phyloP scores from a whole-genome alignment of 1,140 invertebrate species.

The Eciton burchellii region DNA sequence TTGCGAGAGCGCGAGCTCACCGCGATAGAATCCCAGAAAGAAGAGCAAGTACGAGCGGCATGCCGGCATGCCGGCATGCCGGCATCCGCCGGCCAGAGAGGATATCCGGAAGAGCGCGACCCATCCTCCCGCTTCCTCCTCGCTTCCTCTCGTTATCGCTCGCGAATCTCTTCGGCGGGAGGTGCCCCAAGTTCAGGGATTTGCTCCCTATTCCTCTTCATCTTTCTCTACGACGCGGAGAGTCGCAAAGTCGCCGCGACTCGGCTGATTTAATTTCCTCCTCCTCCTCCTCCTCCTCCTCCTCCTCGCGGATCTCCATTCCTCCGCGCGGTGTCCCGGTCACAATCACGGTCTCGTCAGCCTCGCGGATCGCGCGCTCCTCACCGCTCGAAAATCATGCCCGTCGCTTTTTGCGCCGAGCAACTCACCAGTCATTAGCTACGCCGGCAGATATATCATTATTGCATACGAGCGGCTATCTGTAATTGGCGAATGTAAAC shows the following conservation, averaged over 20 bases:
- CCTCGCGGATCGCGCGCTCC: conserved; percentile 32
- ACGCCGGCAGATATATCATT: conserved; percentile 70
- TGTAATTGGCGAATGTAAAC: conserved; percentile 77
- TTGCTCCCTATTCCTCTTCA: too few species aligned
- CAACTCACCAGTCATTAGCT: conserved; percentile 66
- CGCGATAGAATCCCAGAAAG: conserved; percentile 23
- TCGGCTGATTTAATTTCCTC: conserved; percentile 39
- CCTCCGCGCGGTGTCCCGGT: background rate
- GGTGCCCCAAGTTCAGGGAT: too few species aligned
- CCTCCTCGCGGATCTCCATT: conserved; percentile 11
- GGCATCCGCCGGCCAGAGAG: conserved; percentile 39
- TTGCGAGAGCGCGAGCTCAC: conserved; percentile 51
- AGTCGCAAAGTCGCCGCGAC: too few species aligned
- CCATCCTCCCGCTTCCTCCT: conserved; percentile 29
- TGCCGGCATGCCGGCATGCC: too few species aligned
- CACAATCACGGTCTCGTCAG: conserved; percentile 50
- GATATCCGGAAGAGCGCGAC: conserved; percentile 13
- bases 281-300: conserved; percentile 26
- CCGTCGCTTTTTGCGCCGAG: conserved; percentile 56
- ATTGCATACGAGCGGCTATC: conserved; percentile 71
- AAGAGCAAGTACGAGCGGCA: conserved; percentile 24
- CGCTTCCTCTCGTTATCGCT: background rate
- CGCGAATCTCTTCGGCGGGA: too few species aligned
- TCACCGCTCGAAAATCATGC: conserved; percentile 59
- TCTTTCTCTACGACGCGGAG: too few species aligned